phyloP scores from a whole-genome alignment of 2,888 invertebrate species.

The Drosophila pseudotakahashii region DNA sequence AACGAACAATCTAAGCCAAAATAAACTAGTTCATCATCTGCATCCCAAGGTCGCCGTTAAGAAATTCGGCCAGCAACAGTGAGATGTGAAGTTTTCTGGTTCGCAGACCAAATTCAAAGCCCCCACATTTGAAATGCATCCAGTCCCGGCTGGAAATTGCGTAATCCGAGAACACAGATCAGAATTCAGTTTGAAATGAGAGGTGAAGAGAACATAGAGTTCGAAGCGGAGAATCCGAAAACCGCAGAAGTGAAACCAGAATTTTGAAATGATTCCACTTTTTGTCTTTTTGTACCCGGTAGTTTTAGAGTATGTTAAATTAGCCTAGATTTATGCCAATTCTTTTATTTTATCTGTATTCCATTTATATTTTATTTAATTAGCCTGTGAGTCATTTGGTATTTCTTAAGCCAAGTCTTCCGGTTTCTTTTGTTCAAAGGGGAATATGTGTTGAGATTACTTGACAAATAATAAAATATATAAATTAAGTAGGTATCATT shows the following conservation, averaged over 20 bases:
- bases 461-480: no score
- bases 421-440: not conserved
- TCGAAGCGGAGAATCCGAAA: not conserved
- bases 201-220: constrained; percentile 2
- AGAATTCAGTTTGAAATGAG: not conserved
- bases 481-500: no score
- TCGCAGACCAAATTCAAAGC: constrained; percentile 11
- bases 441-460: no score
- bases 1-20: constrained; percentile 20
- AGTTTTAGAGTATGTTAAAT: constrained; percentile 28
- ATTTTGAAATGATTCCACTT: constrained; percentile 18
- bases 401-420: not conserved
- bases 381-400: constrained; percentile 12
- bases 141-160: constrained; percentile 17
- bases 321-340: constrained; percentile 18
- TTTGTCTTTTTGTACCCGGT: constrained; percentile 17
- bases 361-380: constrained; percentile 13
- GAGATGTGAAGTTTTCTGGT: constrained; percentile 14
- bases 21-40: constrained; percentile 40
- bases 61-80: constrained; percentile 36
- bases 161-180: constrained; percentile 34
- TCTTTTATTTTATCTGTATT: constrained; percentile 12
- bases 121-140: constrained; percentile 26
- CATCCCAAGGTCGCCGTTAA: constrained; percentile 26
- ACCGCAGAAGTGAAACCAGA: constrained; percentile 33